phyloP scores from a whole-genome alignment of 2,888 invertebrate genomes.

The Tiphia femorata region DNA sequence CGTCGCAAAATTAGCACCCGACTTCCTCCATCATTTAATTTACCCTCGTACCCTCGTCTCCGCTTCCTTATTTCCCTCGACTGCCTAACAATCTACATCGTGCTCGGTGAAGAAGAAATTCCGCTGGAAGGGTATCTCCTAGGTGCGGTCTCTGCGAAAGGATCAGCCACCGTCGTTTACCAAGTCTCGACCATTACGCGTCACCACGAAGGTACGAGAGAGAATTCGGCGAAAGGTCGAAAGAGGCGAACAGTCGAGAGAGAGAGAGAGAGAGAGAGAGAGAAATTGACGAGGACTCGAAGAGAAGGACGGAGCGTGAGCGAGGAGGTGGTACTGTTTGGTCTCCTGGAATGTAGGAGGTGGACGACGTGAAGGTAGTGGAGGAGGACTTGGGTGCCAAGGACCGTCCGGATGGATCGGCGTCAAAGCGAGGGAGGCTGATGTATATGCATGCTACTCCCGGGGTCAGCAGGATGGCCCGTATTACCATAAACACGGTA shows the following conservation, averaged over 20 bases:
- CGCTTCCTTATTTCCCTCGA: too few relatives aligned
- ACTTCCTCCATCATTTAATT: too few relatives aligned
- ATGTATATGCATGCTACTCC: slow-evolving; percentile 60
- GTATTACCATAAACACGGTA: slow-evolving; percentile 61
- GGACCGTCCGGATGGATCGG: slow-evolving; percentile 46
- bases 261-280: slow-evolving; percentile 8
- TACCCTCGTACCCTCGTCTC: too few relatives aligned
- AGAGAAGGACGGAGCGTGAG: slow-evolving; percentile 7
- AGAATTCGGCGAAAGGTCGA: not conserved
- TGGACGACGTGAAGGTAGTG: slow-evolving; percentile 31
- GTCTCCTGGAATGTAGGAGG: slow-evolving; percentile 20
- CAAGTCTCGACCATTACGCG: too few relatives aligned
- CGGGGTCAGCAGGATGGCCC: slow-evolving; percentile 52
- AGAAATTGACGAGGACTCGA: too few relatives aligned
- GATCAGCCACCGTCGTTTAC: too few relatives aligned
- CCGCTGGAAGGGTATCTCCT: too few relatives aligned
- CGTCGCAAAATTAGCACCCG: too few relatives aligned
- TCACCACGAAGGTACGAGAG: too few relatives aligned
- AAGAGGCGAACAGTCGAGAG: not conserved
- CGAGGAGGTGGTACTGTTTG: slow-evolving; percentile 38
- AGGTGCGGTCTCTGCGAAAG: too few relatives aligned
- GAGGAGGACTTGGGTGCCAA: slow-evolving; percentile 28
- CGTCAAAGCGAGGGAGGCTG: slow-evolving; percentile 57
- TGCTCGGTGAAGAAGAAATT: too few relatives aligned
- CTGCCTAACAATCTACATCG: too few relatives aligned